Evolutionary conservation across 1,140 invertebrate genomes (phyloP), one percentile per base, ranked within the genome.

Genomic region (Pogonomyrmex californicus): DNA sequence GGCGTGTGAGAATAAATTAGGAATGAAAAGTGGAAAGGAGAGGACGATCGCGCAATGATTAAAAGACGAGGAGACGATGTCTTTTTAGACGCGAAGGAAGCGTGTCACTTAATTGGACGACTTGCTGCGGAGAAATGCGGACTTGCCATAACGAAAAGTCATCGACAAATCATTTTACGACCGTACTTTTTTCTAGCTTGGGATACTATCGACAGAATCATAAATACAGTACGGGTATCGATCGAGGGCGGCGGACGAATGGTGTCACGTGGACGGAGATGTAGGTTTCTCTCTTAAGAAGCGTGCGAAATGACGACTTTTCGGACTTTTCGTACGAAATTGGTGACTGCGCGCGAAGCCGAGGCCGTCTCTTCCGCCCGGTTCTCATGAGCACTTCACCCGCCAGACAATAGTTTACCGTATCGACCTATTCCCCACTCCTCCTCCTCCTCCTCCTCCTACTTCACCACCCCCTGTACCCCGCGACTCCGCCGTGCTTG

Each of bases 381-480:
- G 92, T 93, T 93, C 92, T 93, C 92, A 90, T 87, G 91, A 94
- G 92, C 92, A 92, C 91, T 93, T 93, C 88, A 91, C 88, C 90
- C 92, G 89, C 90, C 92, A 93, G 93, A 94, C 92, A 94, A 94
- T 93, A 93, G 93, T 93, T 93, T 93, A 93, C 91, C 93, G 93
- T 93, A 93, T 93, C 93, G 93, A 93, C 93, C 92, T 92, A 92
- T 82, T 87, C 89, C 87, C 79, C 86, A 83, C 86, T 78, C 44
- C 88, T 68, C 73, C 70, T 62, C 65, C 60, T 58, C 75, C 51
- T 76, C 68, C 49, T 68, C 38, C 56, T 47, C 17, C 41, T 75
- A 70, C 79, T 78, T 23, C 86, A 54, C 66, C 78, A 56, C 71
- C 68, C 49, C 66, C 51, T 14, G 33, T 7, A 10, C 47, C 30